Conservation (phyloP, 2,797 vertebrate genomes). For the Alfaro cultratus region DNA sequence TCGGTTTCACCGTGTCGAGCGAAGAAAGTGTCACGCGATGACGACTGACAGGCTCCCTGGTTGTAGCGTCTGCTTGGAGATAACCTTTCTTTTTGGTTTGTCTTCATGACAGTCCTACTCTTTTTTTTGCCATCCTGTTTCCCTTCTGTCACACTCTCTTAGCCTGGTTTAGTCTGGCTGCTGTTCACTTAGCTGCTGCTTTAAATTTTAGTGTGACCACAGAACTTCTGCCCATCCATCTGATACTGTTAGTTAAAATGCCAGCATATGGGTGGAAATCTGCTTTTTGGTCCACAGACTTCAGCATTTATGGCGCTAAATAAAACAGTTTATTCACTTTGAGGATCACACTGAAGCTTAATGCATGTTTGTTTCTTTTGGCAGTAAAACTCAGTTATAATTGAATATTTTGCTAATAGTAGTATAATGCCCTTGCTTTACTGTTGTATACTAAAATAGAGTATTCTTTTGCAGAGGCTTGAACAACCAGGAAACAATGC, state of each 20-base stretch:
- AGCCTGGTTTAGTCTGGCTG: slow-evolving; percentile 41
- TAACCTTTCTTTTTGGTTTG: slow-evolving; percentile 56
- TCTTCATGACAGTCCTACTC: slow-evolving; percentile 46
- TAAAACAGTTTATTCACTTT: slow-evolving; percentile 45
- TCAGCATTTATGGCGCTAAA: slow-evolving; percentile 53
- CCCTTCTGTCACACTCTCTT: slow-evolving; percentile 59
- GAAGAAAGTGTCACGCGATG: slow-evolving; percentile 60
- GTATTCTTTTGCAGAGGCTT: not conserved
- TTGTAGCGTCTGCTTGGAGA: slow-evolving; percentile 54
- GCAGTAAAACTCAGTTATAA: slow-evolving; percentile 3
- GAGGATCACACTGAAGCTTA: slow-evolving; percentile 37
- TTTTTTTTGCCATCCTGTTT: slow-evolving; percentile 28
- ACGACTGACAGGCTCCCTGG: slow-evolving; percentile 49
- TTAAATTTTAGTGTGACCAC: slow-evolving; percentile 49
- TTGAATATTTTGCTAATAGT: not conserved
- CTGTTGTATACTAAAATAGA: not conserved
- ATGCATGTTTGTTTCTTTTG: slow-evolving; percentile 5
- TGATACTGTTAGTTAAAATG: slow-evolving; percentile 62
- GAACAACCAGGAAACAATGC: not conserved
- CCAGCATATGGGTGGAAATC: slow-evolving; percentile 66
- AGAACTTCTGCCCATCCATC: slow-evolving; percentile 72
- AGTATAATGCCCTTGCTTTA: not conserved
- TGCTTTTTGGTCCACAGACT: slow-evolving; percentile 55
- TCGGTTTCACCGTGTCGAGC: slow-evolving; percentile 63
- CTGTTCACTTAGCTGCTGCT: slow-evolving; percentile 55